Base-by-base conservation (phyloP, 1,140 invertebrate species). In the Onthophagus taurus region DNA sequence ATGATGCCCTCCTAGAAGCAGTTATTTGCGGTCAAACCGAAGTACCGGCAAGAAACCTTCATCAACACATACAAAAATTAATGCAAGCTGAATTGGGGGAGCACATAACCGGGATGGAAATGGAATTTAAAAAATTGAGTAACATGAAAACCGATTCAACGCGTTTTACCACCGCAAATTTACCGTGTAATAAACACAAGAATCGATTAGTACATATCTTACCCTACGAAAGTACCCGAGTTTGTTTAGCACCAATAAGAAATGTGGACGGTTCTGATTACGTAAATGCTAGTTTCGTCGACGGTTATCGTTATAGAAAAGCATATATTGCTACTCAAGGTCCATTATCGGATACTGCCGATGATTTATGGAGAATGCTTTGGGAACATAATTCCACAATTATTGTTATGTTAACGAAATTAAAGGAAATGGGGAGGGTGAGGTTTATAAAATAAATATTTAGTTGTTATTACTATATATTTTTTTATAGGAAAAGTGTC, bases 341-440 rank as follows among this genome's bases (percentile, higher is more conserved):
- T 7, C 96, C 97, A 0, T 68, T 98, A 11, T 79, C 80, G 17
- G 90, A 98, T 53, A 99, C 97, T 0, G 90, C 90, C 0, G 92
- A 97, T 54, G 96, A 99, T 63, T 94, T 99, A 57, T 99, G 97
- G 97, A 75, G 96, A 48, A 98, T 98, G 95, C 71, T 99, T n/a
- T 99, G 96, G 96, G 95, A 99, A 64, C 93, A 99, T 63, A 98
- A 99, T 66, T 97, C 93, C 0, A 97, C 92, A 4, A 99, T 99
- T 64, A 85, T 99, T 24, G 96, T 98, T 7, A 99, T 98, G 94
- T 69, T 99, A 24, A 98, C 93, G 3, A 97, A 97, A 68, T 72
- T 96, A 13, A 89, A 95, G 64, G 94, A 97, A 71, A 92, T 96
- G 85, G 92, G 93, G 48, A 74, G 91, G 61, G 89, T 90, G 72